phyloP scores from a whole-genome alignment of 1,140 invertebrate species.

The Paraescarpia echinospica region DNA sequence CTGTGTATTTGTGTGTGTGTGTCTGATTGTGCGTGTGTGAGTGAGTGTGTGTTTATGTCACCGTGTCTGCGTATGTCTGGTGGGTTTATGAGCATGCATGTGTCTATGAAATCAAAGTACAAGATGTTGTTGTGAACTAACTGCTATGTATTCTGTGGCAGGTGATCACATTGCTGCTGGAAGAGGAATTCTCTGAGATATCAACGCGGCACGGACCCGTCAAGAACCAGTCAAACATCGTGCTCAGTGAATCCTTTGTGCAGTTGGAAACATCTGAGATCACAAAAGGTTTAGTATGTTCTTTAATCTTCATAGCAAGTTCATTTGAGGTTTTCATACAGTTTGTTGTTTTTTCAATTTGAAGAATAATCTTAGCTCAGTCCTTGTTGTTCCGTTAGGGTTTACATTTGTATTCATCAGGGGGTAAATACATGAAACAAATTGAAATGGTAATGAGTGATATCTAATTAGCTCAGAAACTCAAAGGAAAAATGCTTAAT shows the following conservation, averaged over 20 bases:
- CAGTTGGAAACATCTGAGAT: constrained; percentile 31
- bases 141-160: constrained; percentile 19
- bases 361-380: too few species aligned
- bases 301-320: neutral
- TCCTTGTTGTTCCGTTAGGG: too few species aligned
- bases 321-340: neutral
- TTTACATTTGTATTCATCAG: too few species aligned
- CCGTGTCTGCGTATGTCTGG: too few species aligned
- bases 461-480: too few species aligned
- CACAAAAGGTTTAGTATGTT: constrained; percentile 12
- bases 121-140: neutral
- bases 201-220: constrained; percentile 23
- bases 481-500: too few species aligned
- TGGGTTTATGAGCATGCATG: too few species aligned
- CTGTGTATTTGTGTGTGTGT: constrained; percentile 7
- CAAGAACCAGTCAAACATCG: constrained; percentile 41
- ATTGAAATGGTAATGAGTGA: too few species aligned
- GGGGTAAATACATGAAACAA: too few species aligned
- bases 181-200: constrained; percentile 37
- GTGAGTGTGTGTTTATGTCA: too few species aligned
- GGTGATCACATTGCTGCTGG: constrained; percentile 45
- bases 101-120: too few species aligned
- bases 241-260: constrained; percentile 45
- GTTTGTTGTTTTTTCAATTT: too few species aligned
- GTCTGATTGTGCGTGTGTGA: neutral